Evolutionary conservation across 1,140 invertebrate genomes (phyloP), one percentile per base, ranked within the genome.

Genomic region (Drosophila tropicalis): DNA sequence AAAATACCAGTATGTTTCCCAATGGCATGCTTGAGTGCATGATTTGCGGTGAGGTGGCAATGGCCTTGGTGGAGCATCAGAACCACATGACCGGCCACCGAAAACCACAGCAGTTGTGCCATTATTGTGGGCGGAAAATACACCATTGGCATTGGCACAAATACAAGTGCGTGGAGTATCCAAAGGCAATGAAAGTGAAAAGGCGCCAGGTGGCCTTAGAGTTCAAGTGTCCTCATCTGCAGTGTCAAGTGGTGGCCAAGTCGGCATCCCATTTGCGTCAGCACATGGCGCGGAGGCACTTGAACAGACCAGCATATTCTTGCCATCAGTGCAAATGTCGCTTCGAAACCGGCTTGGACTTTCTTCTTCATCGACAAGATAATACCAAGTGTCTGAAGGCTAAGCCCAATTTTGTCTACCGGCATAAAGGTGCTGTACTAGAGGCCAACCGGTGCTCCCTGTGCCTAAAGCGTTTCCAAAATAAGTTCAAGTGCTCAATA

Each of bases 11-110:
- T 15, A 61, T 72, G 40, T 79, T 73, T 29, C 72, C 69, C 13
- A 90, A 91, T 25, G 72, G 76, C 0, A 91, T 84, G 76, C 22
- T 75, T 12, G 85, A 90, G 54, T 90, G 90, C 39, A 25, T 62
- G 25, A 0, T 68, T 0, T 91, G 90, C 39, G 90, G 90, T 5
- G 80, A 91, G 29, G 68, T 91, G 3, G 55, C 71, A 1, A 62
- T 41, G 3, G 44, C 61, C 1, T 17, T 68, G 19, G 9, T 54
- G 6, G 56, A 73, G 57, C 78, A 81, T 29, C 76, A 70, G 22
- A 51, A 13, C 0, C 90, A 91, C 56, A 77, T 91, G 70, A 25
- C 19, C 0, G 6, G 65, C 10, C 90, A 91, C 62, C 74, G 39
- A 41, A 76, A 76, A 0, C 77, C 84, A 0, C 19, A 5, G 1